Percentiles rank a stretch among this genome's conserved stretches.
Conservation (phyloP, 2,888 invertebrate species). For the Gymnosoma rotundatum region DNA sequence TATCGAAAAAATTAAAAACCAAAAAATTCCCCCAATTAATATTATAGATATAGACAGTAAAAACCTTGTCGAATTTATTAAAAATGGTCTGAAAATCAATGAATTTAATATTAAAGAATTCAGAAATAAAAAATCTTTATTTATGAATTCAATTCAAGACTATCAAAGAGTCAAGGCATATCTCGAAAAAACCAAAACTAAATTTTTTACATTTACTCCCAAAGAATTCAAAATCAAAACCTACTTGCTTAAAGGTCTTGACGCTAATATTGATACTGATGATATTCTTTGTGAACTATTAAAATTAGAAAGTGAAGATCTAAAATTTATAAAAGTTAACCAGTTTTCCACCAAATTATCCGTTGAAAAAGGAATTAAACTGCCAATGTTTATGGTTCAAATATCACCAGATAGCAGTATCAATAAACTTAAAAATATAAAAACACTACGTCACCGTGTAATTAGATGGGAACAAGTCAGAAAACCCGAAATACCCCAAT, state of each 20-base stretch:
- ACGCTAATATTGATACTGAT: background rate
- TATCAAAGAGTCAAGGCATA: background rate
- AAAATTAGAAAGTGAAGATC: background rate
- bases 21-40: too few relatives aligned
- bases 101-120: background rate
- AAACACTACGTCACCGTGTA: too few relatives aligned
- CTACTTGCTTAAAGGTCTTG: background rate
- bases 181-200: background rate
- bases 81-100: background rate
- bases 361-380: background rate
- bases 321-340: constrained; percentile 11
- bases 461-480: too few relatives aligned
- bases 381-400: background rate
- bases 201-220: background rate
- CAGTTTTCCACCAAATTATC: background rate
- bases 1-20: too few relatives aligned
- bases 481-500: too few relatives aligned
- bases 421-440: too few relatives aligned
- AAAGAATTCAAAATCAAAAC: background rate
- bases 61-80: too few relatives aligned
- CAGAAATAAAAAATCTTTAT: background rate
- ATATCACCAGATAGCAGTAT: background rate
- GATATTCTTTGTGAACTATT: background rate
- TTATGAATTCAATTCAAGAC: background rate
- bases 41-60: too few relatives aligned